Conservation (phyloP, 1,140 invertebrate genomes). For the Berghia stephanieae region DNA sequence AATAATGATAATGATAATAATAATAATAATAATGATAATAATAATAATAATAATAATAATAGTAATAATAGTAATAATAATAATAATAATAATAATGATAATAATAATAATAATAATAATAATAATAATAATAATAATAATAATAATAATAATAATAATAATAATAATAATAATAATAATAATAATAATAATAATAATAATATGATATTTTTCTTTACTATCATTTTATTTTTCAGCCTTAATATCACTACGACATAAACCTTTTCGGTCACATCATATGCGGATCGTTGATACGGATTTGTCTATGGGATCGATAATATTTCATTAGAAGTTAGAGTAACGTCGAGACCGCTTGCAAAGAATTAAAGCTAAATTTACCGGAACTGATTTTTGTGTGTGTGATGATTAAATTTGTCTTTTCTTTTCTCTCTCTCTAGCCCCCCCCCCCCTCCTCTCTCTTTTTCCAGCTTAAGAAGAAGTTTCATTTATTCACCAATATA, state of each 20-base stretch:
- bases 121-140: background rate
- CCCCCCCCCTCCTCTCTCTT: background rate
- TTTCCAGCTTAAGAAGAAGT: background rate
- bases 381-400: constrained; percentile 15
- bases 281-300: no score
- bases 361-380: background rate
- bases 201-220: no score
- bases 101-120: background rate
- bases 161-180: background rate
- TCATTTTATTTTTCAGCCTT: no score
- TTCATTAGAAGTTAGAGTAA: no score
- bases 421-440: background rate
- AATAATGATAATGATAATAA: background rate
- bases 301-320: no score
- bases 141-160: background rate
- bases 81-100: background rate
- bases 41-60: no score
- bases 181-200: no score
- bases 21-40: no score
- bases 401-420: background rate
- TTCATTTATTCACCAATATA: background rate
- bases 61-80: background rate
- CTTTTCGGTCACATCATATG: background rate
- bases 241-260: background rate
- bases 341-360: background rate